These are phyloP conservation scores for Cacoxenus indagator DNA, from an alignment of 2,888 invertebrate species.

Conservation along the genomic window DNA sequence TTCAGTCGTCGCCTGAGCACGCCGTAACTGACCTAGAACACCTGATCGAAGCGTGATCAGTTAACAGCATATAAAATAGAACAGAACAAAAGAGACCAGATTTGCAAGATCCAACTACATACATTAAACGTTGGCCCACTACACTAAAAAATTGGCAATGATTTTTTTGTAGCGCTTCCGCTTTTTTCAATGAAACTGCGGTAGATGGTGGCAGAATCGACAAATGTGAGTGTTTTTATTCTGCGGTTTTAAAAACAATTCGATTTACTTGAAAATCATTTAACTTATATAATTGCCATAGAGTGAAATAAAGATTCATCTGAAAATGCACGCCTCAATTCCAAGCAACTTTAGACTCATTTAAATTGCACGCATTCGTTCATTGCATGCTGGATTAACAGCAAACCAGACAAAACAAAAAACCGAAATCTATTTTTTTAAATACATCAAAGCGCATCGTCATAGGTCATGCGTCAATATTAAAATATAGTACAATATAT, in stretches of 20 bases:
- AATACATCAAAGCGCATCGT: no score
- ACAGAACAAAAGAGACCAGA: neutral
- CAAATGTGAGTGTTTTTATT: no score
- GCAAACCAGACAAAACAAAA: no score
- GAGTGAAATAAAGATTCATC: no score
- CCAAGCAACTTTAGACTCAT: neutral
- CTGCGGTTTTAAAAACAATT: no score
- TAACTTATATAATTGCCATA: no score
- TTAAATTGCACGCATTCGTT: neutral
- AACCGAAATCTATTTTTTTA: neutral
- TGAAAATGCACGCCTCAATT: neutral
- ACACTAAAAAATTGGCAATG: neutral
- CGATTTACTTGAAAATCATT: no score
- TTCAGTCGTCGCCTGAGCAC: neutral
- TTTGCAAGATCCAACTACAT: neutral
- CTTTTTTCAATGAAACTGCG: no score
- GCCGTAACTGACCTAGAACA: conserved; percentile 43
- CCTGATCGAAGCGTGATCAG: conserved; percentile 41
- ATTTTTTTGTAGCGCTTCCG: neutral
- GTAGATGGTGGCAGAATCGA: no score
- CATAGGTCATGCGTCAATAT: neutral
- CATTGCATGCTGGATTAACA: no score
- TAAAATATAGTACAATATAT: no score
- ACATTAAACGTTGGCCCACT: neutral
- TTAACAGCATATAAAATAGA: neutral